Evolutionary conservation across 1,140 invertebrate species (phyloP).

Genomic region (Lineus longissimus): DNA sequence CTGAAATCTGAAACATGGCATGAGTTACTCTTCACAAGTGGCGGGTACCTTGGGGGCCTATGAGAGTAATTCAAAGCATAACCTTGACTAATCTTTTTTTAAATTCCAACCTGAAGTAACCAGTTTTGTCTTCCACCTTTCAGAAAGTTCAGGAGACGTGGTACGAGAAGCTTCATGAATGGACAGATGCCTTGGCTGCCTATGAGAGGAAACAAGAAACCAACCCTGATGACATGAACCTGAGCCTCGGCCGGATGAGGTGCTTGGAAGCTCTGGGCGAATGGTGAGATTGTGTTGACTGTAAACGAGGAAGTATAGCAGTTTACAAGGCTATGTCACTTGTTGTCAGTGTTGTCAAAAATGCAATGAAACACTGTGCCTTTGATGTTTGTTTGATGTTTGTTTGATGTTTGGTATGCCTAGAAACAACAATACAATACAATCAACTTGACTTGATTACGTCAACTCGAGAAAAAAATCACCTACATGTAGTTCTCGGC

Average conservation of each 20-base stretch:
- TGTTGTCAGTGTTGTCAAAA: not conserved
- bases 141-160: conserved; percentile 83
- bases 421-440: no score
- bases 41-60: no score
- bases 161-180: conserved; percentile 99
- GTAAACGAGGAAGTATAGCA: not conserved
- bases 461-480: no score
- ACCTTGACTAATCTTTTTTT: no score
- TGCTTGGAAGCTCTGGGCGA: conserved; percentile 95
- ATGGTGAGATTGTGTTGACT: conserved; percentile 65
- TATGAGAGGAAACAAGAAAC: conserved; percentile 64
- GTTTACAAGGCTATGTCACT: not conserved
- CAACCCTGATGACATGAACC: conserved; percentile 67
- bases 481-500: not conserved
- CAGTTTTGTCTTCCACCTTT: not conserved
- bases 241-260: conserved; percentile 88
- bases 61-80: no score
- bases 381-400: no score
- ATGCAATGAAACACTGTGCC: not conserved
- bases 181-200: conserved; percentile 89
- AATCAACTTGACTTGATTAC: no score
- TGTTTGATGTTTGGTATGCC: no score
- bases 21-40: no score
- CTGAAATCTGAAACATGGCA: no score
- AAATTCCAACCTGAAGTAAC: no score